These are phyloP conservation scores for Pteria penguin DNA, from an alignment of 2,888 invertebrate species.

Conservation along the genomic window DNA sequence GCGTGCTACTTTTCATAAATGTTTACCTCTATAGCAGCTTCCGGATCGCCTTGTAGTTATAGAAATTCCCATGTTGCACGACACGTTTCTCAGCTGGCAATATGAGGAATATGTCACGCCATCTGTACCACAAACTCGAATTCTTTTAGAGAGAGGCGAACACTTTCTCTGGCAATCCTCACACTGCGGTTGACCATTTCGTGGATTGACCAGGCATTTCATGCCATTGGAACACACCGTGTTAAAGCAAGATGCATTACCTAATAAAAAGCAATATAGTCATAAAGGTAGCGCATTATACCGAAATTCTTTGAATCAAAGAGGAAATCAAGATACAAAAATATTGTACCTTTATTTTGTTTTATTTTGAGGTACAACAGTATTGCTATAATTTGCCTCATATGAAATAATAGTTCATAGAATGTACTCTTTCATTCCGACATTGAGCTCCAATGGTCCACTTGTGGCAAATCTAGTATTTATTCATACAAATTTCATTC, in stretches of 20 bases:
- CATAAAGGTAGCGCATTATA: too few species aligned
- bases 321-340: neutral
- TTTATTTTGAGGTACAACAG: too few species aligned
- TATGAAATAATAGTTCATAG: too few species aligned
- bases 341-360: too few species aligned
- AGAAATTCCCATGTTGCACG: constrained; percentile 30
- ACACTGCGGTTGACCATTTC: constrained; percentile 29
- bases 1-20: too few species aligned
- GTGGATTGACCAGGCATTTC: constrained; percentile 31
- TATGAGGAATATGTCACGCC: constrained; percentile 90
- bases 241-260: constrained; percentile 85
- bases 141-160: constrained; percentile 21
- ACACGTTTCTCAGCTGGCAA: constrained; percentile 85
- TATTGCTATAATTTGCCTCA: too few species aligned
- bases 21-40: constrained; percentile 26
- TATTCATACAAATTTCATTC: too few species aligned
- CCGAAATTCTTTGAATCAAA: neutral
- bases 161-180: constrained; percentile 27
- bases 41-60: constrained; percentile 35
- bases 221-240: constrained; percentile 84
- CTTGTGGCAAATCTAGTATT: too few species aligned
- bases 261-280: constrained; percentile 83
- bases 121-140: constrained; percentile 87
- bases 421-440: too few species aligned
- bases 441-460: too few species aligned